These are phyloP conservation scores for Eupithecia inturbata DNA, from an alignment of 2,888 invertebrate genomes.

Conservation along the genomic window DNA sequence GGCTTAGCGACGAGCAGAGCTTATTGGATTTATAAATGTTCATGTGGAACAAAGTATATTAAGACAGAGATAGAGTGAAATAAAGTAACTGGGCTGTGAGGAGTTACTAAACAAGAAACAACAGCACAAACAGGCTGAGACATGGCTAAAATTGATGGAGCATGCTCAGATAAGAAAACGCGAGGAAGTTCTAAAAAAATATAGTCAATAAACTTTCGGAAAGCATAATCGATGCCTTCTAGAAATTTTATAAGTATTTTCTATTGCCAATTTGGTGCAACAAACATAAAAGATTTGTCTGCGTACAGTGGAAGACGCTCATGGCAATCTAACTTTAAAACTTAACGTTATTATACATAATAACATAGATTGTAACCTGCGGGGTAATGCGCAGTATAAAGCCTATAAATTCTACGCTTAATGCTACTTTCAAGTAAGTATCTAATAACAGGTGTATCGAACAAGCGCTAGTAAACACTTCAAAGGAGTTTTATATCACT, in stretches of 20 bases:
- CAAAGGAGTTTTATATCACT: constrained; percentile 31
- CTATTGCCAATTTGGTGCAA: neutral
- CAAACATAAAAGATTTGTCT: neutral
- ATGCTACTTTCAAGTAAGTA: constrained; percentile 6
- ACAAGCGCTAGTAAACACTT: constrained; percentile 20
- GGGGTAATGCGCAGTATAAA: constrained; percentile 1
- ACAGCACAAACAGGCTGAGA: neutral
- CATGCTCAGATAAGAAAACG: neutral
- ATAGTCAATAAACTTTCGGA: neutral
- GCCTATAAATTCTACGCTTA: constrained; percentile 4
- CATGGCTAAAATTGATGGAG: neutral
- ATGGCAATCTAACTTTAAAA: constrained; percentile 1
- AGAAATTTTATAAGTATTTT: neutral
- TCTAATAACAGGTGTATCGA: constrained; percentile 34
- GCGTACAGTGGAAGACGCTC: neutral
- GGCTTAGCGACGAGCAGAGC: constrained; percentile 23
- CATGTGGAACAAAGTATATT: neutral
- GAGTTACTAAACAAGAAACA: neutral
- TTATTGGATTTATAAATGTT: neutral
- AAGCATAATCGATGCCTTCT: neutral
- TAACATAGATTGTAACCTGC: constrained; percentile 7
- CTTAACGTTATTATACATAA: constrained; percentile 14
- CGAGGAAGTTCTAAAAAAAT: neutral
- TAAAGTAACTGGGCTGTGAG: neutral
- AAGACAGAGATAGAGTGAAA: neutral